phyloP scores from a whole-genome alignment of 2,113 vertebrate genomes.

The Hydropotes inermis region DNA sequence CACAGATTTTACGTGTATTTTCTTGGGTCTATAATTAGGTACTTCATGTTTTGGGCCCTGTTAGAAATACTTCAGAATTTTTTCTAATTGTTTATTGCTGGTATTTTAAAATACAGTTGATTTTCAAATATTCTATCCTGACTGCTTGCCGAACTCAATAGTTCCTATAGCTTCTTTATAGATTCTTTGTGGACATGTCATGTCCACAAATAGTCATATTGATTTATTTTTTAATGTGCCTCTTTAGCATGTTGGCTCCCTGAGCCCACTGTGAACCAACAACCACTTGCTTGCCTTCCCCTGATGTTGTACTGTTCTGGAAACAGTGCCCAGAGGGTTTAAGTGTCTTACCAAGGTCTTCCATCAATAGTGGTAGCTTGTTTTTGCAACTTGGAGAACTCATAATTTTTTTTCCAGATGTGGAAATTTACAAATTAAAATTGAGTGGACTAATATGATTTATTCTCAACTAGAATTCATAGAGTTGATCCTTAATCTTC shows the following conservation, averaged over 20 bases:
- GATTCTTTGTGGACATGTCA: neutral
- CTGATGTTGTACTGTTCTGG: neutral
- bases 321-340: neutral
- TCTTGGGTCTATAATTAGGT: neutral
- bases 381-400: neutral
- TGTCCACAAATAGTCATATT: neutral
- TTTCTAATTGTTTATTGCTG: neutral
- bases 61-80: neutral
- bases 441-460: neutral
- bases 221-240: neutral
- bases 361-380: neutral
- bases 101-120: neutral
- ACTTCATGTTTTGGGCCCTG: neutral
- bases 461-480: neutral
- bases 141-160: neutral
- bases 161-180: neutral
- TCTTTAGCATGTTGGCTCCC: neutral
- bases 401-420: neutral
- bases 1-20: neutral
- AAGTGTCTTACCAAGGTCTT: neutral
- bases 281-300: neutral
- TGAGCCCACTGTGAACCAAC: neutral
- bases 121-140: neutral
- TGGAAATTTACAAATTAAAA: neutral
- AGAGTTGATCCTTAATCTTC: neutral